These are phyloP conservation scores for Spisula subtruncata DNA, from an alignment of 2,888 invertebrate genomes.

Conservation along the genomic window DNA sequence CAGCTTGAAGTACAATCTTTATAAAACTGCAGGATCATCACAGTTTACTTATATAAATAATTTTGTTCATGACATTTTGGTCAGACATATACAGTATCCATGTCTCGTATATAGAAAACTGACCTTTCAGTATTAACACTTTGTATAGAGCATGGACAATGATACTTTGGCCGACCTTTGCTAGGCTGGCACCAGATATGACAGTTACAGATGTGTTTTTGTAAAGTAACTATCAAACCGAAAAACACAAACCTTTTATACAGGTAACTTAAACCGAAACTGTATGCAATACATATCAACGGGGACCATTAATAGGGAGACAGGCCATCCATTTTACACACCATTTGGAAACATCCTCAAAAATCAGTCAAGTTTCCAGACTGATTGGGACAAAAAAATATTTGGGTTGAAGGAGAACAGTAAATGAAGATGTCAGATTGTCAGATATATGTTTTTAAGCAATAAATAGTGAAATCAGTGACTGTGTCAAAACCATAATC, in stretches of 20 bases:
- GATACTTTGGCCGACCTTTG: neutral
- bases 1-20: too few species aligned
- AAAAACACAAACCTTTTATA: neutral
- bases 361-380: too few species aligned
- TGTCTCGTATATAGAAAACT: neutral
- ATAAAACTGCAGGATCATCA: neutral
- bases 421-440: too few species aligned
- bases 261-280: neutral
- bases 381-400: too few species aligned
- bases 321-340: too few species aligned
- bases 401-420: too few species aligned
- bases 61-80: neutral
- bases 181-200: neutral
- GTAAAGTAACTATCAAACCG: neutral
- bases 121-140: slow-evolving; percentile 1
- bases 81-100: neutral
- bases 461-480: too few species aligned
- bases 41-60: neutral
- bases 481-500: too few species aligned
- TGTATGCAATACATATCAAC: too few species aligned
- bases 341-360: too few species aligned
- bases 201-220: neutral
- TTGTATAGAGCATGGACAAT: neutral
- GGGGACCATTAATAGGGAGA: too few species aligned
- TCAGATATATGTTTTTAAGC: too few species aligned